Percentiles rank a stretch among this genome's conserved stretches.
Evolutionary conservation across 2,888 invertebrate species (phyloP).

Genomic region (Odiellus spinosus): DNA sequence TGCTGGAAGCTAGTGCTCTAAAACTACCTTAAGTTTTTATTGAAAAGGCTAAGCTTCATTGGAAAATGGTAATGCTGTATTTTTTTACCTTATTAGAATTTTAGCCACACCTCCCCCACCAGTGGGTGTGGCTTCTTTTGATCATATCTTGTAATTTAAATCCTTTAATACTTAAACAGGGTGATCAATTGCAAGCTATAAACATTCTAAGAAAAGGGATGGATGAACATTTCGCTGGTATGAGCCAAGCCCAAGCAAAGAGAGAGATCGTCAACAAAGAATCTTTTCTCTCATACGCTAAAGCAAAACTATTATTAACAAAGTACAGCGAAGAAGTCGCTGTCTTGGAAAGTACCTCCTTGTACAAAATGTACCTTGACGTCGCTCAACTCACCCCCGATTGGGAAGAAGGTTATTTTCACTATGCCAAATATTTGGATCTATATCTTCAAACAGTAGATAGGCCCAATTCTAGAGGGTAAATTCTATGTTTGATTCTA

Average conservation of each 20-base stretch:
- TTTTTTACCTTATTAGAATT: too few species aligned
- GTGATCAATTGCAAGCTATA: slow-evolving; percentile 62
- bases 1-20: slow-evolving; percentile 48
- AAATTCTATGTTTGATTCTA: too few species aligned
- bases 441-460: background rate
- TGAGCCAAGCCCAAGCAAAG: slow-evolving; percentile 13
- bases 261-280: background rate
- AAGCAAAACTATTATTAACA: slow-evolving; percentile 70
- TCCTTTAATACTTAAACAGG: slow-evolving; percentile 23
- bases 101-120: background rate
- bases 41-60: slow-evolving; percentile 78
- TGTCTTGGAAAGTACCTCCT: slow-evolving; percentile 64
- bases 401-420: slow-evolving; percentile 73
- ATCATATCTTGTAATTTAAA: too few species aligned
- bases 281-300: slow-evolving; percentile 4
- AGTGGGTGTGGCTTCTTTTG: too few species aligned
- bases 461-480: too few species aligned
- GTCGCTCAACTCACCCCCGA: slow-evolving; percentile 42
- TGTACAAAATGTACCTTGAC: slow-evolving; percentile 64
- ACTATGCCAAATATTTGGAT: slow-evolving; percentile 62
- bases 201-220: slow-evolving; percentile 55
- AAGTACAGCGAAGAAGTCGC: slow-evolving; percentile 77
- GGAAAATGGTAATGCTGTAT: slow-evolving; percentile 33
- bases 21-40: slow-evolving; percentile 49
- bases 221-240: slow-evolving; percentile 38